Evolutionary conservation across 2,797 vertebrate genomes (phyloP).

Genomic region (Cichlasoma orientale): DNA sequence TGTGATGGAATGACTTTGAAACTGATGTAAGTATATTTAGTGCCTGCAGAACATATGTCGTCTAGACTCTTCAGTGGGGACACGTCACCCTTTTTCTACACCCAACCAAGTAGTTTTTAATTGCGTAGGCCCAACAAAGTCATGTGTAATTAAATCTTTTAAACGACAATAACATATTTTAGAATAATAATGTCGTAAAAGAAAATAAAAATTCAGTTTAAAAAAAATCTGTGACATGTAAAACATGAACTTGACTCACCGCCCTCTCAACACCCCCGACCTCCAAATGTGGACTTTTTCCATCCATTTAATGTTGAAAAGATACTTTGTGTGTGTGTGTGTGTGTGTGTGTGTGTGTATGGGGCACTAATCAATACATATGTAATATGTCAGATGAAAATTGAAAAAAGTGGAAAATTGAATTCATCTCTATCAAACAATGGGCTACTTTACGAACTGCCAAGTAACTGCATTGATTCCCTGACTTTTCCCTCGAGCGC

Average conservation of each 20-base stretch:
- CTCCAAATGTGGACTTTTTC: rapidly evolving
- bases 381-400: not conserved
- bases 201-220: too few relatives aligned
- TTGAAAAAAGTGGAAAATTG: not conserved
- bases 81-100: not conserved
- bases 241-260: too few relatives aligned
- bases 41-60: not conserved
- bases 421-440: not conserved
- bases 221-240: too few relatives aligned
- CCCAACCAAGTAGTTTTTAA: not conserved
- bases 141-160: not conserved
- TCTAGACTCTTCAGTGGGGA: not conserved
- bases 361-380: not conserved
- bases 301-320: not conserved
- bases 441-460: not conserved
- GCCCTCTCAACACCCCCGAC: too few relatives aligned
- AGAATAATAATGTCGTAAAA: too few relatives aligned
- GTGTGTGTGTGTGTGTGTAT: not conserved
- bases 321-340: too few relatives aligned
- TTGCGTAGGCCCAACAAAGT: not conserved
- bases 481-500: not conserved
- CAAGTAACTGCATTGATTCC: too few relatives aligned
- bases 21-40: not conserved
- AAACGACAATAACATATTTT: too few relatives aligned
- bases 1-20: not conserved